A percentile compares a stretch with the other conserved stretches of the same genome.
Evolutionary conservation across 2,113 vertebrate genomes (phyloP).

Genomic region (Heloderma charlesbogerti): DNA sequence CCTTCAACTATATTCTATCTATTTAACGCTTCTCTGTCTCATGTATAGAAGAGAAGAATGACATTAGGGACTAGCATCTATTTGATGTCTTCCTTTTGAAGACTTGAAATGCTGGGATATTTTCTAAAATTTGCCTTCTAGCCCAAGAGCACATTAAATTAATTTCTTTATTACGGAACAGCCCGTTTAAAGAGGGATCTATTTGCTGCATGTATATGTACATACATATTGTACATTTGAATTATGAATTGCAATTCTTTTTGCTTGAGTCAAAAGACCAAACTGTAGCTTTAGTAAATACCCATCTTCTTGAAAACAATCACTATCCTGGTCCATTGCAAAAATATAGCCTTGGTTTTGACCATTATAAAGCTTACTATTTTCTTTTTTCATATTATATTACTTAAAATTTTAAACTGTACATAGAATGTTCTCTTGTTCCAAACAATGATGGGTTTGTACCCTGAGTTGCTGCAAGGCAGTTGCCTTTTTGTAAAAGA

Average conservation of each 20-base stretch:
- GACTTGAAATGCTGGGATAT: conserved; percentile 16
- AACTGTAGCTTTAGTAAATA: background rate
- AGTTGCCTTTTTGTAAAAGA: conserved; percentile 29
- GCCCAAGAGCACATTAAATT: conserved; percentile 28
- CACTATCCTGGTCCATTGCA: conserved; percentile 27
- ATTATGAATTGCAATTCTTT: background rate
- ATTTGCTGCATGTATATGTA: conserved; percentile 44
- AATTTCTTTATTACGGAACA: conserved; percentile 38
- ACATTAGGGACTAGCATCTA: background rate
- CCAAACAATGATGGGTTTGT: conserved; percentile 43
- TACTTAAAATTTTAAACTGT: conserved; percentile 32
- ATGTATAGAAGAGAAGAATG: conserved; percentile 10
- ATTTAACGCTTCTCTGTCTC: conserved; percentile 1
- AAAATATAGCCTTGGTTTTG: conserved; percentile 31
- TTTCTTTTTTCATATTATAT: conserved; percentile 39
- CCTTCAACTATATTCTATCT: background rate
- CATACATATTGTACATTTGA: conserved; percentile 66
- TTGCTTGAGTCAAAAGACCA: conserved; percentile 48
- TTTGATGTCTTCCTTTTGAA: conserved; percentile 20
- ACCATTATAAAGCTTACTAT: conserved; percentile 42
- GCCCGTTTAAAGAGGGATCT: background rate
- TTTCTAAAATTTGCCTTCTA: conserved; percentile 45
- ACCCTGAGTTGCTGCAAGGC: conserved; percentile 47
- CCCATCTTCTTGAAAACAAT: conserved; percentile 37
- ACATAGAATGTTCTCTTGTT: conserved; percentile 29